Base-by-base conservation (phyloP, 2,888 invertebrate genomes). In the Atethmia centrago region DNA sequence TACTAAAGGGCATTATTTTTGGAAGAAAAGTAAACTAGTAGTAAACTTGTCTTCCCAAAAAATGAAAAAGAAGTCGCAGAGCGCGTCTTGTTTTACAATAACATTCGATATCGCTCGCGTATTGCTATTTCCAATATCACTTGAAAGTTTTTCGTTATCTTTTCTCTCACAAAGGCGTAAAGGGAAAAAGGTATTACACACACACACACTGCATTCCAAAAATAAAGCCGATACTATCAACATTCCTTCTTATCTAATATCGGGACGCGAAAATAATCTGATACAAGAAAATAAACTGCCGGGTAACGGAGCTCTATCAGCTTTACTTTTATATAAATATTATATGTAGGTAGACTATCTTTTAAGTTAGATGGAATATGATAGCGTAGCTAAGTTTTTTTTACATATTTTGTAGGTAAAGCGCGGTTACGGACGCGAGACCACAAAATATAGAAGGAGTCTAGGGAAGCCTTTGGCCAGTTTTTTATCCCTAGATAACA, bases 121-220 rank as follows among this genome's bases (percentile, higher is more conserved):
- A 76, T 70, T 80, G 76, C 77, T 81, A 79, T 81, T 79, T 79
- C 79, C 77, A 79, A 79, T 79, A 79, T 79, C 77, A 77, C 77
- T 79, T 59, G 82, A 81, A 81, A 79, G 70, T 81, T 80, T 78
- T 81, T 61, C 64, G 77, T 76, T 79, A 81, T 81, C 77, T 79
- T 70, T 79, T 19, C 59, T 49, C 79, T 77, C 61, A 79, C 81
- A 81, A 81, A 76, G 55, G 77, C 81, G 77, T 79, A 79, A 71
- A 77, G 77, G 77, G 49, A 59, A 80, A 81, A 79, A 76, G 75
- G 81, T 79, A 77, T 77, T 64, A 81, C 64, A 67, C 78, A 80
- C 80, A 79, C 80, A 77, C 68, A 71, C 73, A 76, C 51, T 79
- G 81, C 81, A 77, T 79, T 71, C 71, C 62, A 63, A 82, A 71